Base-by-base conservation (phyloP, 2,113 vertebrate species). In the Odontesthes bonariensis region DNA sequence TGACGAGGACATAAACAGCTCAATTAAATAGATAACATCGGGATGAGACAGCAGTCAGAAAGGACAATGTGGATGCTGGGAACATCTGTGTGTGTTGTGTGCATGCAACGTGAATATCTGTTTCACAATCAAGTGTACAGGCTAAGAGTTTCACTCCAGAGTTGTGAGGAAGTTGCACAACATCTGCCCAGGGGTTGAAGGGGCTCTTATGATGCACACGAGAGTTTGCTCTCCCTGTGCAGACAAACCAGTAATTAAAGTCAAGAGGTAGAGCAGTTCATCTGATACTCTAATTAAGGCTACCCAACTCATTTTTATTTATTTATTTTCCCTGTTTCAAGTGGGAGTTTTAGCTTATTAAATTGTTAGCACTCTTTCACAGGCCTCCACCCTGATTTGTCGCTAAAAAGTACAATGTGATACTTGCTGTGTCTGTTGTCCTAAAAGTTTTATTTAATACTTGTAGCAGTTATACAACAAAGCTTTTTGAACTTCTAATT, bases 201-300 rank as follows among this genome's bases (percentile, higher is more conserved):
- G 12, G 56, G 69, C 76, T 73, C 63, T 73, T 40, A 35, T 40
- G 67, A 40, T 46, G 46, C 63, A 65, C 31, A 42, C 31, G 19
- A 73, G 69, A 65, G 47, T 73, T 60, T 54, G 27, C 22, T 72
- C 52, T 66, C 66, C 55, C 32, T 46, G 35, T 22, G 23, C 23
- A n/a, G 13, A 12, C 22, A 69, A 69, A 66, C 16, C 44, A 52
- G 33, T 66, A 77, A 75, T 82, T 86, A 82, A 5, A 64, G 40
- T 71, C 63, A 83, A 81, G 63, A 77, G 67, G 55, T 58, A 46
- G 6, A 68, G 14, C 53, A 31, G 51, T 53, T 47, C 51, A 57
- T 44, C 22, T 38, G 8, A 79, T 14, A 53, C 53, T 17, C 40
- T 3, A 7, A 62, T 59, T 74, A 62, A 19, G 47, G 32, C 10